Evolutionary conservation across 1,140 invertebrate species (phyloP).

Genomic region (Bradysia coprophila): DNA sequence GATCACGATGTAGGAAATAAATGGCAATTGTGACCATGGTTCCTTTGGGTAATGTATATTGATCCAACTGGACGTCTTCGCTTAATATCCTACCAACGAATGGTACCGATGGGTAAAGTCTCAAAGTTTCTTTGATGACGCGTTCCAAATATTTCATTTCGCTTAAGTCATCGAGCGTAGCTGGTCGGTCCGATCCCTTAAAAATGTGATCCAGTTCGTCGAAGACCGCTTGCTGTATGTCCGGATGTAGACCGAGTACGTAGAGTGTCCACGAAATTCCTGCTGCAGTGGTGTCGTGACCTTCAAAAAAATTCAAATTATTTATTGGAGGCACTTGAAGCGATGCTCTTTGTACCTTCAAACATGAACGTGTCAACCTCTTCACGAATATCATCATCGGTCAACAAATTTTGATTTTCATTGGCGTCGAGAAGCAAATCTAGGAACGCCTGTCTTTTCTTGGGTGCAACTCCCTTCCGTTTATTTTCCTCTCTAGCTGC

Average conservation of each 20-base stretch:
- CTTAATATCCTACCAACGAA: conserved; percentile 38
- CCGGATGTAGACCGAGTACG: conserved; percentile 39
- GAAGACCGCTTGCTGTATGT: conserved; percentile 38
- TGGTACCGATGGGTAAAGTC: conserved; percentile 53
- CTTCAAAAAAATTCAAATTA: conserved; percentile 24
- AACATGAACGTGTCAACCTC: too few relatives aligned
- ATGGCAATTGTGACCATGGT: conserved; percentile 32
- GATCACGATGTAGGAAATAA: conserved; percentile 43
- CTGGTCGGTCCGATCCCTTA: conserved; percentile 26
- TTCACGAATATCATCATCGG: too few relatives aligned
- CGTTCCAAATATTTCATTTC: too few relatives aligned
- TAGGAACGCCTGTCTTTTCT: conserved; percentile 46
- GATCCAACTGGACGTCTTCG: conserved; percentile 34
- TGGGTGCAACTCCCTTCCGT: too few relatives aligned
- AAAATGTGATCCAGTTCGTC: conserved; percentile 47
- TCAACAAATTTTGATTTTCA: conserved; percentile 30
- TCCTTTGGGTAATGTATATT: conserved; percentile 30
- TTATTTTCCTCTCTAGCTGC: too few relatives aligned
- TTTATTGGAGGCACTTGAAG: too few relatives aligned
- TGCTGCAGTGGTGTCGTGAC: conserved; percentile 65
- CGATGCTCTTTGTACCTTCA: conserved; percentile 54
- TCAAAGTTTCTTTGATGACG: conserved; percentile 47
- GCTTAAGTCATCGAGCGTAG: conserved; percentile 39
- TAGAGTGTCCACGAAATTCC: conserved; percentile 48
- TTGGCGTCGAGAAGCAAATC: conserved; percentile 45